These are phyloP conservation scores for Cyphomyrus discorhynchus DNA, from an alignment of 2,113 vertebrate genomes.

Conservation along the genomic window DNA sequence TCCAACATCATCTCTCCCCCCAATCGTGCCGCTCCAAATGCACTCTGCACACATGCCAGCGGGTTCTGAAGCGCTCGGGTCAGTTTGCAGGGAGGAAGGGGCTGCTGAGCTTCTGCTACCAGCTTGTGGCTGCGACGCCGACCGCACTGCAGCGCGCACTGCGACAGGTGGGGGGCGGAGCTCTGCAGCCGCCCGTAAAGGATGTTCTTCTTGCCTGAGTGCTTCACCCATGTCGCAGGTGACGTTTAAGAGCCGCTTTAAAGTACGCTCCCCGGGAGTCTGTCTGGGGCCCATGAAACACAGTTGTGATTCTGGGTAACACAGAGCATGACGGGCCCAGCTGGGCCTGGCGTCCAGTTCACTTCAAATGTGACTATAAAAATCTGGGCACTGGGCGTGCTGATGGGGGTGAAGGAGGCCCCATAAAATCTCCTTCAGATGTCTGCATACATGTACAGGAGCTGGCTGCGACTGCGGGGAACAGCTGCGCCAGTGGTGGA, in stretches of 20 bases:
- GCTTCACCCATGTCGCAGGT: neutral
- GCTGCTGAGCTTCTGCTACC: neutral
- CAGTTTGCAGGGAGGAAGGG: neutral
- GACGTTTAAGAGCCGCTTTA: neutral
- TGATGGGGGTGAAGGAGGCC: constrained; percentile 16
- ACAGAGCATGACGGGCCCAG: constrained; percentile 85
- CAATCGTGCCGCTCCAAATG: neutral
- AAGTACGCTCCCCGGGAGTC: constrained; percentile 11
- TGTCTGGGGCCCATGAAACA: constrained; percentile 67
- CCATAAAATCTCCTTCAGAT: constrained; percentile 42
- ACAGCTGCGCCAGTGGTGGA: neutral
- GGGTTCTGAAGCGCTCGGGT: neutral
- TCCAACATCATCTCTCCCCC: neutral
- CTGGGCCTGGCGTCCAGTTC: constrained; percentile 81
- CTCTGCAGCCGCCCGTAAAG: neutral
- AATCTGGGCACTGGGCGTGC: constrained; percentile 45
- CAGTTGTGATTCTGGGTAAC: constrained; percentile 86
- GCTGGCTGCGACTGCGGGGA: constrained; percentile 2
- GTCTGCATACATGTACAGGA: constrained; percentile 20
- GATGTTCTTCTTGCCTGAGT: neutral
- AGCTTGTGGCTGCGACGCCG: neutral
- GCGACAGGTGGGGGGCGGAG: neutral
- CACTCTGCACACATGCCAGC: neutral
- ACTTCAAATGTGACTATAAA: constrained; percentile 82
- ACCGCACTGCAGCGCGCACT: neutral